Evolutionary conservation across 2,888 invertebrate species (phyloP), one percentile per base, ranked within the genome.

Genomic region (Leucophenga maculata): DNA sequence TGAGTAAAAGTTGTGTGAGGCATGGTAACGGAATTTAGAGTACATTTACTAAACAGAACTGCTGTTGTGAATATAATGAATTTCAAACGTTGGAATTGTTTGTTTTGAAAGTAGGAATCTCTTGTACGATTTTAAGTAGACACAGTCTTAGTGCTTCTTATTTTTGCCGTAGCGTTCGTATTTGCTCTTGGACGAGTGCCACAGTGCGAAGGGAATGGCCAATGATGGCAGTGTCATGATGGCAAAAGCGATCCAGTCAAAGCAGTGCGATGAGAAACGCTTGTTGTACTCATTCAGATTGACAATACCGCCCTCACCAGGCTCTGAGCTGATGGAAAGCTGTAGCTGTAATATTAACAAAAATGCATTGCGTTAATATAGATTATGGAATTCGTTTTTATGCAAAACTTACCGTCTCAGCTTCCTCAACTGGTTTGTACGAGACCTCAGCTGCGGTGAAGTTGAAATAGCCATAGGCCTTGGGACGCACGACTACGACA

Each of bases 221-320:
- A 99, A 90, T 2, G 98, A 97, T 6, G 98, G 98, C 74, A 98
- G 90, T 31, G 97, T 96, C 97, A 99, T 97, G 69, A 99, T 93
- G 46, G 97, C 97, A 86, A 99, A 99, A 31, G 97, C 96, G 68
- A 94, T 91, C 99, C 99, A 99, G 89, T 98, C 98, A 73, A 97
- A 94, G 87, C 96, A 94, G 90, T 98, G 98, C 0, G 98, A 97
- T 2, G 98, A 98, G 90, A 98, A 98, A 86, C 97, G 95, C 89
- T 97, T 95, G 89, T 98, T 97, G 85, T 95, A 98, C 89, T 98
- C 98, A 82, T 92, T 94, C 90, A 93, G 94, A 14, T 96, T 95
- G 67, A 97, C 95, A 84, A 98, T 97, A 68, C 94, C 94, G 75
- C 98, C 98, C 90, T 99, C 97, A 69, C 99, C 99, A 8, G 98